These are phyloP conservation scores for Terrapene triunguis DNA, from an alignment of 2,113 vertebrate species.

Conservation along the genomic window DNA sequence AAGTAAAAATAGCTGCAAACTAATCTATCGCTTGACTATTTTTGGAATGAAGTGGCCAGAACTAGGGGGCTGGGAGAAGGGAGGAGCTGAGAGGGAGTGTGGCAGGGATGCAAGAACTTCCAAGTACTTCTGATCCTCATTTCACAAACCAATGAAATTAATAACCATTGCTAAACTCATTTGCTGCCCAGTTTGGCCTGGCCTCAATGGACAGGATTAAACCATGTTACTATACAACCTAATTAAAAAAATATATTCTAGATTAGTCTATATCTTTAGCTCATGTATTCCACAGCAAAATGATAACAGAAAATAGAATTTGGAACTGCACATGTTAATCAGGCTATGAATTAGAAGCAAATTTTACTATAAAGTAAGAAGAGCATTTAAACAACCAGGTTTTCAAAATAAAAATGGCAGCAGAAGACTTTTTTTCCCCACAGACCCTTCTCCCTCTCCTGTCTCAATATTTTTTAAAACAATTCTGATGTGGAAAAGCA, in stretches of 20 bases:
- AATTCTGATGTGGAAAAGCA: slow-evolving; percentile 3
- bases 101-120: not conserved
- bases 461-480: slow-evolving; percentile 20
- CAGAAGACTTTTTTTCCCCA: not conserved
- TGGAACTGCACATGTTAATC: slow-evolving; percentile 13
- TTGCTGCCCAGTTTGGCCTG: not conserved
- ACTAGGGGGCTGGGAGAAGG: not conserved
- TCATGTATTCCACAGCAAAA: slow-evolving; percentile 9
- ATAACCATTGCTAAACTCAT: not conserved
- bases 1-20: not conserved
- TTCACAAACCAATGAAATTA: not conserved
- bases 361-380: slow-evolving; percentile 11
- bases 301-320: slow-evolving; percentile 37
- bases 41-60: not conserved
- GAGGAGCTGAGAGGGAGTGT: not conserved
- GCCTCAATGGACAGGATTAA: not conserved
- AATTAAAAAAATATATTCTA: slow-evolving; percentile 1
- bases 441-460: not conserved
- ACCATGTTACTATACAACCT: not conserved
- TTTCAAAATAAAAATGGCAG: slow-evolving; percentile 4
- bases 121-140: not conserved
- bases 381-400: not conserved
- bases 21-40: not conserved
- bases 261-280: not conserved
- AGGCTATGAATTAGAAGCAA: slow-evolving; percentile 48